phyloP scores from a whole-genome alignment of 2,888 invertebrate species.

The Mesorhabditis belari region DNA sequence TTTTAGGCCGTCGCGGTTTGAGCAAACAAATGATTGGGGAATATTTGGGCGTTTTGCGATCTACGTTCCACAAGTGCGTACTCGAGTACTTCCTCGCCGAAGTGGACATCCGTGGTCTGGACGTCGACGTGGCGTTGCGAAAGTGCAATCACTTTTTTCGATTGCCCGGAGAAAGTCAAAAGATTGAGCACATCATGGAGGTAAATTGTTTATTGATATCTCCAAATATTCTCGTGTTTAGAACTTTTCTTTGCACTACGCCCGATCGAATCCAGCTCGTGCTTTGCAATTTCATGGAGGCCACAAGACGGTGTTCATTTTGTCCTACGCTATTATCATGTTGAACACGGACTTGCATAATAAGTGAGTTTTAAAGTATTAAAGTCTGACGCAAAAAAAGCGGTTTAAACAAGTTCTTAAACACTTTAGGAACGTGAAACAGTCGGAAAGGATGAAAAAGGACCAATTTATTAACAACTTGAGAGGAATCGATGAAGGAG shows the following conservation, averaged over 20 bases:
- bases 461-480: slow-evolving; percentile 59
- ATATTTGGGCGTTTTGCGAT: slow-evolving; percentile 90
- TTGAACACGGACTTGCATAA: slow-evolving; percentile 93
- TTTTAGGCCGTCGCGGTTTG: slow-evolving; percentile 84
- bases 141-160: slow-evolving; percentile 67
- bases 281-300: slow-evolving; percentile 60
- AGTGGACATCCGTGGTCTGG: slow-evolving; percentile 86
- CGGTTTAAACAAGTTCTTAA: too few relatives aligned
- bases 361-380: too few relatives aligned
- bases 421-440: slow-evolving; percentile 72
- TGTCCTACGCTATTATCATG: slow-evolving; percentile 85
- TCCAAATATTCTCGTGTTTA: slow-evolving; percentile 11
- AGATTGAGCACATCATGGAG: slow-evolving; percentile 52
- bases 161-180: slow-evolving; percentile 66
- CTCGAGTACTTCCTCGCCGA: slow-evolving; percentile 78
- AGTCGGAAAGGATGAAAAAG: slow-evolving; percentile 86
- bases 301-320: slow-evolving; percentile 68
- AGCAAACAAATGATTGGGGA: slow-evolving; percentile 99
- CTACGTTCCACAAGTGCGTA: slow-evolving; percentile 88
- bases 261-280: slow-evolving; percentile 87
- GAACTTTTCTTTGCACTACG: slow-evolving; percentile 81
- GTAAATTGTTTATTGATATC: slow-evolving; percentile 6
- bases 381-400: too few relatives aligned
- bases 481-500: slow-evolving; percentile 28
- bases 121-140: slow-evolving; percentile 88